A percentile compares a stretch with the other conserved stretches of the same genome.
Conservation (phyloP, 2,113 vertebrate genomes). For the Scophthalmus maximus region DNA sequence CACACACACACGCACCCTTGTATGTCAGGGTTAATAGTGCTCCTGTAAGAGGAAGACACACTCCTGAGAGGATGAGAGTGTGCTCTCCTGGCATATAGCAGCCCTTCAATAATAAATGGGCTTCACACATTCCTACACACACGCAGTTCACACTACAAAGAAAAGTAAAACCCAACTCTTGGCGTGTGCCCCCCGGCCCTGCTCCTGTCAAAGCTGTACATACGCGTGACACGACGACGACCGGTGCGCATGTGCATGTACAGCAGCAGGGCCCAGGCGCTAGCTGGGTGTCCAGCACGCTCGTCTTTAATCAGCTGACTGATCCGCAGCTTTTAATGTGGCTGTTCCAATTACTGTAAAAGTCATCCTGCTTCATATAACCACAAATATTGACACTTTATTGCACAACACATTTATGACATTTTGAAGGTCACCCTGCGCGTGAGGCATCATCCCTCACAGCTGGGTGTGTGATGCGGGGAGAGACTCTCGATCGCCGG, state of each 20-base stretch:
- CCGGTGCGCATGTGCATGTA: conserved; percentile 1
- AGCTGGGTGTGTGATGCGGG: conserved; percentile 87
- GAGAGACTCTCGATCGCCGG: conserved; percentile 88
- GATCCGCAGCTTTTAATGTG: conserved; percentile 98
- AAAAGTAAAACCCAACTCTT: conserved; percentile 53
- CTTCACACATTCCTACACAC: conserved; percentile 64
- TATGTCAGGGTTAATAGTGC: conserved; percentile 77
- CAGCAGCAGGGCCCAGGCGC: conserved; percentile 80
- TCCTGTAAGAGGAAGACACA: conserved; percentile 78
- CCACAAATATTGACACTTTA: conserved; percentile 99
- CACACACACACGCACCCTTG: conserved; percentile 53
- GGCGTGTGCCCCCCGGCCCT: conserved; percentile 6
- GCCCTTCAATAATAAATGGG: conserved; percentile 76
- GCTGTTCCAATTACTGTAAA: conserved; percentile 99
- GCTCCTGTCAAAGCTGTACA: conserved; percentile 7
- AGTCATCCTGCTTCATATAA: conserved; percentile 98
- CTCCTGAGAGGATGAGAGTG: conserved; percentile 71
- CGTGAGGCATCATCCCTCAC: conserved; percentile 97
- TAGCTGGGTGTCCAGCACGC: conserved; percentile 79
- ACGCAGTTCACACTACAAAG: conserved; percentile 30
- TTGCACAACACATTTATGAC: conserved; percentile 99
- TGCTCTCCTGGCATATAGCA: conserved; percentile 74
- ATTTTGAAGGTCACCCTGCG: conserved; percentile 99
- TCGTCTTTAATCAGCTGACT: conserved; percentile 97
- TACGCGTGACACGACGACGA: background rate